phyloP scores from a whole-genome alignment of 2,113 vertebrate genomes.

The Hiodon alosoides region DNA sequence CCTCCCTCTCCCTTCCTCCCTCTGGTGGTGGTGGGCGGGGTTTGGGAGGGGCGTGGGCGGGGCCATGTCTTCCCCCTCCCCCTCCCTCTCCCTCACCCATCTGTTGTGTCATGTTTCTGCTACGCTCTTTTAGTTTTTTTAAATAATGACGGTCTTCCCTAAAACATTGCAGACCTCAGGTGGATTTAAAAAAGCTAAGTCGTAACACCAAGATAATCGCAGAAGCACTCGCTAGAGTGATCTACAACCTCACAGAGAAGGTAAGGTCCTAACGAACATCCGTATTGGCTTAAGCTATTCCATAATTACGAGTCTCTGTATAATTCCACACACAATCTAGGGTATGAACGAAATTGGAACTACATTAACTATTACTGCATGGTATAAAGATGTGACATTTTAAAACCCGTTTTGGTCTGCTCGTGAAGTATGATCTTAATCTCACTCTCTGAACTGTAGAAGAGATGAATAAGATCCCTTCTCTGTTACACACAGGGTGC shows the following conservation, averaged over 20 bases:
- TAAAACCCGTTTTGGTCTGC: not conserved
- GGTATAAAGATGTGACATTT: not conserved
- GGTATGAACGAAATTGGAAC: no score
- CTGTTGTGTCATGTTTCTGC: not conserved
- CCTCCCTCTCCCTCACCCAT: not conserved
- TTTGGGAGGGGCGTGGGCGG: slow-evolving; percentile 62
- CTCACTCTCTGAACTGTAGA: no score
- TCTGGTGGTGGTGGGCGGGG: slow-evolving; percentile 56
- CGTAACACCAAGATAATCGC: slow-evolving; percentile 90
- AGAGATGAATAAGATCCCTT: not conserved
- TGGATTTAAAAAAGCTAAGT: slow-evolving; percentile 77
- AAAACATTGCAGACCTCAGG: slow-evolving; percentile 66
- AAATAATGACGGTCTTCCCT: not conserved
- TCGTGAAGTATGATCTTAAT: no score
- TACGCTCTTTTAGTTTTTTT: not conserved
- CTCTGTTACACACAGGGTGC: slow-evolving; percentile 66
- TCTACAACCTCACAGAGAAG: slow-evolving; percentile 97
- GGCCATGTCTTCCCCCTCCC: slow-evolving; percentile 20
- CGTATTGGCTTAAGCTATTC: not conserved
- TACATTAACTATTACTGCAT: no score
- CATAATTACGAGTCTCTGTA: no score
- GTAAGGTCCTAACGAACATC: slow-evolving; percentile 45
- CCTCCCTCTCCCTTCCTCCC: no score
- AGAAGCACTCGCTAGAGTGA: slow-evolving; percentile 86
- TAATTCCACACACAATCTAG: no score